These are phyloP conservation scores for Athetis lepigone DNA, from an alignment of 2,888 invertebrate species.

Conservation along the genomic window DNA sequence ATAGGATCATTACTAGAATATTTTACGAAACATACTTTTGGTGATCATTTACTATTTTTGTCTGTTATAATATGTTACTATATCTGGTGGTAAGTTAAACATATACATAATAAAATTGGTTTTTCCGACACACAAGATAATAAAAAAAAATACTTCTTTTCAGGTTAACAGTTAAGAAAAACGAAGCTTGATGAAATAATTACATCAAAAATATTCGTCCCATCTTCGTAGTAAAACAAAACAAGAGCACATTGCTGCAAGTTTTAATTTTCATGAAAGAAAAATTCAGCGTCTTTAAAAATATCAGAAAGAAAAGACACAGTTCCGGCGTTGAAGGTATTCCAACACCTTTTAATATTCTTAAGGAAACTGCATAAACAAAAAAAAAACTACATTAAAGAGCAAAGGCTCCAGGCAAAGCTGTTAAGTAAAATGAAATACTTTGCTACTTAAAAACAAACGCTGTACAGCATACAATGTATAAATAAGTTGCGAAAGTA, in stretches of 20 bases:
- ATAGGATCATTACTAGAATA: too few relatives aligned
- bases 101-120: too few relatives aligned
- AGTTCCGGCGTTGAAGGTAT: background rate
- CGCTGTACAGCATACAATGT: slow-evolving; percentile 21
- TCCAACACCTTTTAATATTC: slow-evolving; percentile 3
- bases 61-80: too few relatives aligned
- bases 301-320: background rate
- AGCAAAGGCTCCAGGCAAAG: slow-evolving; percentile 14
- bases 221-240: background rate
- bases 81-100: too few relatives aligned
- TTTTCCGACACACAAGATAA: too few relatives aligned
- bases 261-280: too few relatives aligned
- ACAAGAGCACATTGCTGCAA: background rate
- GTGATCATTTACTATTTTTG: too few relatives aligned
- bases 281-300: background rate
- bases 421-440: slow-evolving; percentile 21
- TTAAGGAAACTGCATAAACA: background rate
- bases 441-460: slow-evolving; percentile 20
- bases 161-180: too few relatives aligned
- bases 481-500: slow-evolving; percentile 32
- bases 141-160: too few relatives aligned
- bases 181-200: too few relatives aligned
- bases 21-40: too few relatives aligned
- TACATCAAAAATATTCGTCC: background rate
- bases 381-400: slow-evolving; percentile 4